phyloP scores from a whole-genome alignment of 2,888 invertebrate species.

The Lasioglossum figueresi region DNA sequence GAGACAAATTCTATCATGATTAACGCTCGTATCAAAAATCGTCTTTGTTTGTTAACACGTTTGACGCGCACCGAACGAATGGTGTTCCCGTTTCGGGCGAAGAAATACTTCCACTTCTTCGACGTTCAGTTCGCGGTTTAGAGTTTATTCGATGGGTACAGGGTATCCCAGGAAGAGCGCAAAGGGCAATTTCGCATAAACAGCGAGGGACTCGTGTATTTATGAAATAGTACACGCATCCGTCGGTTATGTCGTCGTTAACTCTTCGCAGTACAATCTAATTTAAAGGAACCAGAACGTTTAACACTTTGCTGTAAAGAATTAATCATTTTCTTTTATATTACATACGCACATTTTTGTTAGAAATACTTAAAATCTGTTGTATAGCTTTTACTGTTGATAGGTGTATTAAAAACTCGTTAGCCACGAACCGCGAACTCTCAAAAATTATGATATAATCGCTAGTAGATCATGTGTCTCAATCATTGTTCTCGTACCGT shows the following conservation, averaged over 20 bases:
- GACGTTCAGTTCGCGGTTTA: slow-evolving; percentile 11
- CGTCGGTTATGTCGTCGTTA: slow-evolving; percentile 23
- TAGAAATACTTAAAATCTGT: neutral
- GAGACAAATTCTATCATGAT: neutral
- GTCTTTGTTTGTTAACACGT: slow-evolving; percentile 9
- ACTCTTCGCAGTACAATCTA: neutral
- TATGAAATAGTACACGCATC: slow-evolving; percentile 1
- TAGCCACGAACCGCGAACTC: neutral
- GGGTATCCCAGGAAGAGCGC: slow-evolving; percentile 59
- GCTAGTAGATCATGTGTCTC: neutral
- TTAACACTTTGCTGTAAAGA: neutral
- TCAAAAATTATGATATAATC: neutral
- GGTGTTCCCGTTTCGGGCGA: neutral
- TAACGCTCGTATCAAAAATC: neutral
- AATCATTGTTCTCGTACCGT: neutral
- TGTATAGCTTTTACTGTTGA: neutral
- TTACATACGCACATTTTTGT: neutral
- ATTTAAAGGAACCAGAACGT: neutral
- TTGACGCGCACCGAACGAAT: neutral
- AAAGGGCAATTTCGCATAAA: slow-evolving; percentile 41
- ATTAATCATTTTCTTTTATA: neutral
- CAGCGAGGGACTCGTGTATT: slow-evolving; percentile 14
- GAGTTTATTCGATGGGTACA: slow-evolving; percentile 51
- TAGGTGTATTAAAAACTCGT: neutral
- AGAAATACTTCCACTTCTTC: neutral